Evolutionary conservation across 1,140 invertebrate genomes (phyloP), one percentile per base, ranked within the genome.

Genomic region (Musca domestica): DNA sequence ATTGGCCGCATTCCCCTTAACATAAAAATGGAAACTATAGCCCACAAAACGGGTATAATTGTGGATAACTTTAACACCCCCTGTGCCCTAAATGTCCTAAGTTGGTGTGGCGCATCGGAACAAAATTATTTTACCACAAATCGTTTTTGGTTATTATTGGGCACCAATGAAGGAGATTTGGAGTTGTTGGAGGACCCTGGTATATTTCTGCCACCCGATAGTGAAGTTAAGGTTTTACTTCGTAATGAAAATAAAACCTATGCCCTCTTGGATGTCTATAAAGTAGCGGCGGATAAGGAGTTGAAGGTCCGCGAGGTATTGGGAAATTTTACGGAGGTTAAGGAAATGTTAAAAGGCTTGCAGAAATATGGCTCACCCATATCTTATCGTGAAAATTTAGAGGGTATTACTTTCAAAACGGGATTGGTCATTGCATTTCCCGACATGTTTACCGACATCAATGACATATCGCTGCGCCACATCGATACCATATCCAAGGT

Each of bases 401-500:
- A 81, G 52, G 77, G 76, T 3, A 76, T 77, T 25, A 73, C 74
- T 0, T 78, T 81, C 22, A 77, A 76, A 23, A 67, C 76, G 6
- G 76, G 70, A 15, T 69, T 81, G 17, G 78, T 81, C 1, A 77
- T 81, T 49, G 78, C 76, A n/a, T 81, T 81, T 73, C 80, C 80
- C 2, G 80, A 81, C 71, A n/a, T 77, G 2, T 81, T 82, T 52
- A 78, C 73, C 27, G 69, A 73, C 47, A 74, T 81, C 15, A 73
- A 80, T 15, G 85, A 86, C 71, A 70, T 85, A 30, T 79, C 74
- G 3, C 67, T 82, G 64, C 73, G 84, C 0, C 84, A 85, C 56
- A 83, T 86, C 22, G 84, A 86, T 47, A 84, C 84, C 1, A 85
- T 84, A 66, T 83, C 85, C 0, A 86, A 86, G 66, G 73, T 85